These are phyloP conservation scores for Ips typographus DNA, from an alignment of 1,140 invertebrate species.

Conservation along the genomic window DNA sequence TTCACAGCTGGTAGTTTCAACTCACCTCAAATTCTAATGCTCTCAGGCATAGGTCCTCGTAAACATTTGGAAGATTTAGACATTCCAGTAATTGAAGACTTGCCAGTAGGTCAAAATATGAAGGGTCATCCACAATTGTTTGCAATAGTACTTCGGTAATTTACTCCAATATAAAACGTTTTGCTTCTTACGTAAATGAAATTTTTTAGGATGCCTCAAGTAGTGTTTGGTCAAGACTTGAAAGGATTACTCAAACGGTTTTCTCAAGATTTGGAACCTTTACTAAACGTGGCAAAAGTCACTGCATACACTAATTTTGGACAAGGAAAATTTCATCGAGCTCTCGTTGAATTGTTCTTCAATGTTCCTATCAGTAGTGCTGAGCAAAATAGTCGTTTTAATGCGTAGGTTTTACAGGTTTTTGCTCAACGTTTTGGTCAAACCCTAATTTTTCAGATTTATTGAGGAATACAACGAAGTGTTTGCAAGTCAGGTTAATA, in stretches of 20 bases:
- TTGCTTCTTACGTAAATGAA: too few relatives aligned
- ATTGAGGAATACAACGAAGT: background rate
- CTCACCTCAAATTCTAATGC: slow-evolving; percentile 76
- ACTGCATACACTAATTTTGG: background rate
- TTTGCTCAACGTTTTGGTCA: too few relatives aligned
- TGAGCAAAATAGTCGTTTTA: background rate
- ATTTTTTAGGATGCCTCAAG: too few relatives aligned
- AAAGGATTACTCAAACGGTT: background rate
- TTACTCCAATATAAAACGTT: too few relatives aligned
- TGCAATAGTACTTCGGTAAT: too few relatives aligned
- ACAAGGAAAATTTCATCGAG: background rate
- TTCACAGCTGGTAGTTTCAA: slow-evolving; percentile 66
- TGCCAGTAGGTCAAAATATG: slow-evolving; percentile 1
- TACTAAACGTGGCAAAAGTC: background rate
- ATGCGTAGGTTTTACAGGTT: too few relatives aligned
- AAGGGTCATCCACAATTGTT: background rate
- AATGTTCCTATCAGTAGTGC: background rate
- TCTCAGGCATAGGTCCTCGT: slow-evolving; percentile 78
- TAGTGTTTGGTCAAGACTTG: too few relatives aligned
- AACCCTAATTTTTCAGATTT: background rate
- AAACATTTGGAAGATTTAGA: slow-evolving; percentile 65
- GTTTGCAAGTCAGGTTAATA: background rate
- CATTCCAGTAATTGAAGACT: slow-evolving; percentile 46
- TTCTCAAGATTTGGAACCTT: background rate
- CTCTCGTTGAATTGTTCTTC: background rate